Evolutionary conservation across 2,113 vertebrate genomes (phyloP).

Genomic region (Poecile atricapillus): DNA sequence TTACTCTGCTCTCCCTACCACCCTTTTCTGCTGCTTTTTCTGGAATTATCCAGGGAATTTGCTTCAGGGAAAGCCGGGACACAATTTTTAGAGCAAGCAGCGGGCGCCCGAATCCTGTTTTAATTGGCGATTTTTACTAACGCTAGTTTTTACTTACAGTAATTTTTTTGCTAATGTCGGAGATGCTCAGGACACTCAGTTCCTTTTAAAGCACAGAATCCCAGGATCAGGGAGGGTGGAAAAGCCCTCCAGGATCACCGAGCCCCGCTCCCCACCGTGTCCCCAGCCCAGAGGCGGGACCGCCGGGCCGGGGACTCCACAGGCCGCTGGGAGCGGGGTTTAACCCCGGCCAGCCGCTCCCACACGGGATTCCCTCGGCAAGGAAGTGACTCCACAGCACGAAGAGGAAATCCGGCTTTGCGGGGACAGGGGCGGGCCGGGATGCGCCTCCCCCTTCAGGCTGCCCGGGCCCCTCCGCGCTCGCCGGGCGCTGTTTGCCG

Average conservation of each 20-base stretch:
- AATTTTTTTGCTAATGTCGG: rapidly evolving
- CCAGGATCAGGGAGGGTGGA: rapidly evolving
- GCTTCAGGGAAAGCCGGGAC: background rate
- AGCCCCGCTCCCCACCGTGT: rapidly evolving
- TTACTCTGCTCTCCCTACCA: background rate
- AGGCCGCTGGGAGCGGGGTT: rapidly evolving
- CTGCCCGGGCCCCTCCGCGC: too few relatives aligned
- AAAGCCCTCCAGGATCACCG: rapidly evolving
- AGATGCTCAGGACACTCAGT: rapidly evolving
- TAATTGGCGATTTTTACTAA: background rate
- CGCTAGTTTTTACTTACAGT: background rate
- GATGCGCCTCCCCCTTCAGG: rapidly evolving
- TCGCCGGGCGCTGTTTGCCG: rapidly evolving
- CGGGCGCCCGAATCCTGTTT: too few relatives aligned
- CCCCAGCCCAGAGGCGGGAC: background rate
- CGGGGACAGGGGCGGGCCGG: rapidly evolving
- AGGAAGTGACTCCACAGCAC: background rate
- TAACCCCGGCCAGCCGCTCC: rapidly evolving
- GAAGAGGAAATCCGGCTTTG: rapidly evolving
- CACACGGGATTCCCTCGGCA: rapidly evolving
- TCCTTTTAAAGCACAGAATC: background rate
- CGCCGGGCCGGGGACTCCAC: rapidly evolving
- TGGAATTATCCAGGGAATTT: background rate
- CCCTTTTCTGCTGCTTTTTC: rapidly evolving
- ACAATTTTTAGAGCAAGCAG: background rate